Evolutionary conservation across 2,888 invertebrate genomes (phyloP).

Genomic region (Meloe dianella): DNA sequence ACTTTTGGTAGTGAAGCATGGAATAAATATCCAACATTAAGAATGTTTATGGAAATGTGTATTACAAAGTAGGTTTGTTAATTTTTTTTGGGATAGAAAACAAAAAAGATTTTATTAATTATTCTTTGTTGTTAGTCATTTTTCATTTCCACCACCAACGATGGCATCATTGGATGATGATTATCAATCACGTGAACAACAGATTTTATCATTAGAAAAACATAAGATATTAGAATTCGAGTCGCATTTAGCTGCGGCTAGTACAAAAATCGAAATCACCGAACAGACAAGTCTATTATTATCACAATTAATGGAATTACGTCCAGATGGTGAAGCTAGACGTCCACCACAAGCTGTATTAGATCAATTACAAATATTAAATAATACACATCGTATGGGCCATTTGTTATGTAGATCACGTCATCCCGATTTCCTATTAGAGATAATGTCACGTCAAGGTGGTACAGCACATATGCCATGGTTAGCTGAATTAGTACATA

Average conservation of each 20-base stretch:
- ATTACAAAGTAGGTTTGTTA: conserved; percentile 79
- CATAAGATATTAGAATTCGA: conserved; percentile 88
- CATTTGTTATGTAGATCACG: conserved; percentile 87
- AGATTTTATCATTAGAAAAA: conserved; percentile 74
- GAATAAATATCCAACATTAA: conserved; percentile 88
- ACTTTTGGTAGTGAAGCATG: conserved; percentile 87
- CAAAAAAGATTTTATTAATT: conserved; percentile 21
- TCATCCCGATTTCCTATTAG: conserved; percentile 89
- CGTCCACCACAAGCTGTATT: conserved; percentile 78
- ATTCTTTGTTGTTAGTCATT: conserved; percentile 64
- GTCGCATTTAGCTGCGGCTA: conserved; percentile 88
- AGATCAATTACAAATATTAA: conserved; percentile 80
- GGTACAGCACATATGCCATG: conserved; percentile 96
- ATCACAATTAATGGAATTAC: conserved; percentile 83
- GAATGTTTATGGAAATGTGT: conserved; percentile 93
- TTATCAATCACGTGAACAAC: conserved; percentile 69
- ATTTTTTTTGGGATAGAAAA: too few species aligned
- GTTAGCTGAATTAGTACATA: conserved; percentile 92
- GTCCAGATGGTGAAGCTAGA: conserved; percentile 82
- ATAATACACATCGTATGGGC: conserved; percentile 81
- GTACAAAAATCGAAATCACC: conserved; percentile 86
- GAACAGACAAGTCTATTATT: conserved; percentile 87
- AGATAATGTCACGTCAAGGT: conserved; percentile 85
- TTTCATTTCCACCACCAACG: conserved; percentile 74
- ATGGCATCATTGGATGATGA: conserved; percentile 66